These are phyloP conservation scores for Caenorhabditis sp. DNA, from an alignment of 2,888 invertebrate species.

Conservation along the genomic window DNA sequence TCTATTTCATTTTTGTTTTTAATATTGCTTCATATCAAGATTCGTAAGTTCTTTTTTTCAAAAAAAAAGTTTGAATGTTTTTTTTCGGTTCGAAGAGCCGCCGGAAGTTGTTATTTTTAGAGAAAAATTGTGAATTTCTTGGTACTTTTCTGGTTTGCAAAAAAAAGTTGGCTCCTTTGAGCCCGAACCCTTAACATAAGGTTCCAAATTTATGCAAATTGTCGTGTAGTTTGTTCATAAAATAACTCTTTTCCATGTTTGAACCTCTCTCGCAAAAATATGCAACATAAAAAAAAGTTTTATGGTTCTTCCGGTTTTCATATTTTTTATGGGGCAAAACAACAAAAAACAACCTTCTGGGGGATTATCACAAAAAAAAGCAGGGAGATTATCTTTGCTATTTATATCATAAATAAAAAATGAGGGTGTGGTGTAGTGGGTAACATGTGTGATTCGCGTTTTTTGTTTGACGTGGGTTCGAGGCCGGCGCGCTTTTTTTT, in stretches of 20 bases:
- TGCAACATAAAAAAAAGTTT: too few relatives aligned
- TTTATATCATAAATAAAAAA: too few relatives aligned
- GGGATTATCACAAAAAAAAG: too few relatives aligned
- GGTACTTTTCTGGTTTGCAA: neutral
- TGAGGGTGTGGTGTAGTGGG: too few relatives aligned
- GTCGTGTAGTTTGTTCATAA: neutral
- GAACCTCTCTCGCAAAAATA: neutral
- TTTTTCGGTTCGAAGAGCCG: neutral
- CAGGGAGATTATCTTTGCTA: too few relatives aligned
- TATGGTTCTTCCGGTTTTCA: too few relatives aligned
- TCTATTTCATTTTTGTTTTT: constrained; percentile 49
- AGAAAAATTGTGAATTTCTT: neutral
- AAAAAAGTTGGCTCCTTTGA: neutral
- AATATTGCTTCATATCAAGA: neutral
- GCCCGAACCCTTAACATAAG: too few relatives aligned
- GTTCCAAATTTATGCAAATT: neutral
- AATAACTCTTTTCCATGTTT: neutral
- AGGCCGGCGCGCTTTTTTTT: too few relatives aligned
- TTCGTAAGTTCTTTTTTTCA: constrained; percentile 17
- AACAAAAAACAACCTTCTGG: neutral
- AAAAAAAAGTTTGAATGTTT: neutral
- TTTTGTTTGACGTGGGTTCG: too few relatives aligned
- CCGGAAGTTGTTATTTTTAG: neutral
- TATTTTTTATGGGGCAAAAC: neutral
- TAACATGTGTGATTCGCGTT: too few relatives aligned